Evolutionary conservation across 2,113 vertebrate species (phyloP).

Genomic region (Pterophyllum scalare): DNA sequence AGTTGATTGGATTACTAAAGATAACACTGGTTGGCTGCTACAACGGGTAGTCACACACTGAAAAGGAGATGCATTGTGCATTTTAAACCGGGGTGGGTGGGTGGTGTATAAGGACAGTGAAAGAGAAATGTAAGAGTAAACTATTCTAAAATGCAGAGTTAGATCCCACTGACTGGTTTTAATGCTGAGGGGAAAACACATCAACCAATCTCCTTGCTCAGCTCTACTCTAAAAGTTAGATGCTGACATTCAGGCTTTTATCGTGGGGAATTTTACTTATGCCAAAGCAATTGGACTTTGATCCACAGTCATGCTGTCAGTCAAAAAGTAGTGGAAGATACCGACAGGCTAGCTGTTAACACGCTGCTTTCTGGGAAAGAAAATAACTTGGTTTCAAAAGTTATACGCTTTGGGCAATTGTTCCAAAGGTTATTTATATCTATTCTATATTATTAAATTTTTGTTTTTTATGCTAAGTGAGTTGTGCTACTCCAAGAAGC

Average conservation of each 20-base stretch:
- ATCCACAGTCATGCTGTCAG: constrained; percentile 17
- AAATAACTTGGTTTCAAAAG: constrained; percentile 1
- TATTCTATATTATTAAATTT: not conserved
- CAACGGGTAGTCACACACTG: not conserved
- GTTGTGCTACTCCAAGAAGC: not conserved
- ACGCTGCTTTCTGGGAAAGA: not conserved
- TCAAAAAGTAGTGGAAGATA: not conserved
- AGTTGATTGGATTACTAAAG: constrained; percentile 44
- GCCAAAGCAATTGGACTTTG: constrained; percentile 23
- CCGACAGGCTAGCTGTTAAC: not conserved
- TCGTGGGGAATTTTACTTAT: not conserved
- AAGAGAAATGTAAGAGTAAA: not conserved
- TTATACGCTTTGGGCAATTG: not conserved
- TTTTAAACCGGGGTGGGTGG: constrained; percentile 2
- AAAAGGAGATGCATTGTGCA: not conserved
- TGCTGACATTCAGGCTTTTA: constrained; percentile 14
- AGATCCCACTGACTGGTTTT: constrained; percentile 7
- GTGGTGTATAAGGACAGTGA: not conserved
- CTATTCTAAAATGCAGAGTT: constrained; percentile 5
- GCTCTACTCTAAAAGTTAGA: not conserved
- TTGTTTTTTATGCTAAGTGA: not conserved
- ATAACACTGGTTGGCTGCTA: constrained; percentile 1
- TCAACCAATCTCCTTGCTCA: not conserved
- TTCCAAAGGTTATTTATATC: not conserved
- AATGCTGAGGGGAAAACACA: not conserved